Percentiles rank a stretch among this genome's conserved stretches.
These are phyloP conservation scores for Pygmarrhopalites habei DNA, from an alignment of 1,140 invertebrate species.

Conservation along the genomic window DNA sequence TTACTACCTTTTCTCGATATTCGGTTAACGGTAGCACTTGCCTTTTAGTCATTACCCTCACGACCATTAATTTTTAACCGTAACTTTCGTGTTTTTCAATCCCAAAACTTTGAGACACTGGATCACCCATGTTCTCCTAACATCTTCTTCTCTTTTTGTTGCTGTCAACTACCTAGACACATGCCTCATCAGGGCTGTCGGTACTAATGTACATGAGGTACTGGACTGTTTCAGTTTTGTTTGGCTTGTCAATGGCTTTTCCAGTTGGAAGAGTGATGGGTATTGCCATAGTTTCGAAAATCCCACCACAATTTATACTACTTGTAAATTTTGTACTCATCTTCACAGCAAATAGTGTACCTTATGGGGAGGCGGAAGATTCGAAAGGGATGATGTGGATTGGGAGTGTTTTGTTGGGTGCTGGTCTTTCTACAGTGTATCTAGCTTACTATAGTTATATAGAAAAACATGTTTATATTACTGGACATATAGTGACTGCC, in stretches of 20 bases:
- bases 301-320: slow-evolving; percentile 3
- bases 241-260: slow-evolving; percentile 10
- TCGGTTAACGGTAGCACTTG: too few relatives aligned
- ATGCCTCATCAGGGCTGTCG: too few relatives aligned
- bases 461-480: slow-evolving; percentile 13
- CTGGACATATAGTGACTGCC: slow-evolving; percentile 3
- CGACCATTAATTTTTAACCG: too few relatives aligned
- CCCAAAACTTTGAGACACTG: too few relatives aligned
- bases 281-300: slow-evolving; percentile 15
- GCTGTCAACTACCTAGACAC: too few relatives aligned
- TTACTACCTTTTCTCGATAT: too few relatives aligned
- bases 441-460: slow-evolving; percentile 12
- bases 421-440: slow-evolving; percentile 21
- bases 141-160: too few relatives aligned
- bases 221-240: too few relatives aligned
- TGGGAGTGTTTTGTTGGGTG: neutral
- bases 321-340: slow-evolving; percentile 10
- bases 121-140: too few relatives aligned
- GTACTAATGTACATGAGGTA: too few relatives aligned
- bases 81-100: too few relatives aligned
- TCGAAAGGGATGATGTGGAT: slow-evolving; percentile 6
- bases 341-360: slow-evolving; percentile 7
- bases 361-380: neutral
- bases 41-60: too few relatives aligned
- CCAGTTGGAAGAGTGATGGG: slow-evolving; percentile 7